Evolutionary conservation across 2,888 invertebrate species (phyloP).

Genomic region (Napeogenes sylphis): DNA sequence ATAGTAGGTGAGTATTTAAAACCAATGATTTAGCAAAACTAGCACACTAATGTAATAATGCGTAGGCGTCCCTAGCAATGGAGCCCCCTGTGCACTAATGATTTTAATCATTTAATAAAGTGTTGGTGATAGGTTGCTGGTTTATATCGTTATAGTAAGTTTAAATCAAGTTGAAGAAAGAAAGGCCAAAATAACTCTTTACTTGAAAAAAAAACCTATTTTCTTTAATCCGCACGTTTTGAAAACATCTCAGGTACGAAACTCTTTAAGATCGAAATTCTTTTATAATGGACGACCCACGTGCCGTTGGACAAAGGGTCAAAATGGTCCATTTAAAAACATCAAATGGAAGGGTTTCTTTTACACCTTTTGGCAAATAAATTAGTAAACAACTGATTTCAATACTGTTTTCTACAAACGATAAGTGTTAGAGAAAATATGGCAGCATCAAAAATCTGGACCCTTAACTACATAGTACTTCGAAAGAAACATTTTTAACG

Average conservation of each 20-base stretch:
- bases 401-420: not conserved
- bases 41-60: no score
- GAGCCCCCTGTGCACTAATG: no score
- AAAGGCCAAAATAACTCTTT: not conserved
- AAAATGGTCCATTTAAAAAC: slow-evolving; percentile 4
- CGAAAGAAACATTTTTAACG: no score
- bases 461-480: no score
- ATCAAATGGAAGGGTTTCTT: slow-evolving; percentile 1
- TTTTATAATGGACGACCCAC: slow-evolving; percentile 3
- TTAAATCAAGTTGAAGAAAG: no score
- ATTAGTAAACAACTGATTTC: not conserved
- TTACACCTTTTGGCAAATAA: not conserved
- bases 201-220: not conserved
- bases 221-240: not conserved
- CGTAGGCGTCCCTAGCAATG: no score
- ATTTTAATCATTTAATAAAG: no score
- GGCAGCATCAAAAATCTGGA: no score
- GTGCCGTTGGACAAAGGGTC: slow-evolving; percentile 4
- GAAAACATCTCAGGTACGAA: slow-evolving; percentile 1
- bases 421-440: not conserved
- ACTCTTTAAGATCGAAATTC: not conserved
- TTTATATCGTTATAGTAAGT: no score
- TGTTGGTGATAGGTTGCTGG: no score
- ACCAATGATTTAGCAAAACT: no score
- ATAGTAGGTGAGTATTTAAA: no score